Conservation (phyloP, 2,113 vertebrate species). For the Sakesphorus luctuosus region DNA sequence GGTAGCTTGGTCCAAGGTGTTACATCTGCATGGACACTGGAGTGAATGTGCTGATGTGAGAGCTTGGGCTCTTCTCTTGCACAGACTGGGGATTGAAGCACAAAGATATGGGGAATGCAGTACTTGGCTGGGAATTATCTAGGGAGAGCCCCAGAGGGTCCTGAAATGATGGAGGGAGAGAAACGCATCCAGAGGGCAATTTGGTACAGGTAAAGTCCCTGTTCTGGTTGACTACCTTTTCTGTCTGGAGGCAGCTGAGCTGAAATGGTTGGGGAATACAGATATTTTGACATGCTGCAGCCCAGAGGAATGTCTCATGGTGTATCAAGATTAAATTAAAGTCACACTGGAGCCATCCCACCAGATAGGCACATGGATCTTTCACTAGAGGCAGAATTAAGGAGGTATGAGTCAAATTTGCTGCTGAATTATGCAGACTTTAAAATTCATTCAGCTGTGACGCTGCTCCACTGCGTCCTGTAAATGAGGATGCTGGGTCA, state of each 20-base stretch:
- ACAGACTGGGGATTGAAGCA: background rate
- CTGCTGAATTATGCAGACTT: background rate
- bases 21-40: background rate
- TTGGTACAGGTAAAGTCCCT: background rate
- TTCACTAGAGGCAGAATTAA: background rate
- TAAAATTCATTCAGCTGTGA: background rate
- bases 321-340: background rate
- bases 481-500: background rate
- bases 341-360: background rate
- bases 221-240: background rate
- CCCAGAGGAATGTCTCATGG: background rate
- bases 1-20: background rate
- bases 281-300: background rate
- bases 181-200: background rate
- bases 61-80: background rate
- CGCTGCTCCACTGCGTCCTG: background rate
- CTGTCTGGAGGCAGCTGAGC: accelerated
- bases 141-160: background rate
- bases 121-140: background rate
- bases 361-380: background rate
- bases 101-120: background rate
- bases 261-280: background rate
- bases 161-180: background rate
- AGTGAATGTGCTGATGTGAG: accelerated
- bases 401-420: background rate